A percentile compares a stretch with the other conserved stretches of the same genome.
These are phyloP conservation scores for Kryptopterus vitreolus DNA, from an alignment of 2,797 vertebrate genomes.

Conservation along the genomic window DNA sequence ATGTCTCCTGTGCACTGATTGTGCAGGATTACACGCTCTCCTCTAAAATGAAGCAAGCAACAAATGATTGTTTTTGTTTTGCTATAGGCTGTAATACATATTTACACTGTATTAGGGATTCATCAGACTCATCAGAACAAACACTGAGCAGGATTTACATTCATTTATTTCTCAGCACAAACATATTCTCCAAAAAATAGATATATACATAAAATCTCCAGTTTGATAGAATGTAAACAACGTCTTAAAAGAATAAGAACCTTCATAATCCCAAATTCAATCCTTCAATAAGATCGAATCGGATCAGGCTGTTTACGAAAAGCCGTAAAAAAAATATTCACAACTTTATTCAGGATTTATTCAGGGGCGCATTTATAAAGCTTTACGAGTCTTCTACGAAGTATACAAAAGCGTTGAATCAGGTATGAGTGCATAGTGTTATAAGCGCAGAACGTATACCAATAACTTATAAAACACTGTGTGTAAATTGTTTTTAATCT, in stretches of 20 bases:
- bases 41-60: background rate
- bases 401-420: background rate
- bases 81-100: background rate
- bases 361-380: background rate
- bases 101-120: conserved; percentile 3
- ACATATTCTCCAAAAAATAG: conserved; percentile 30
- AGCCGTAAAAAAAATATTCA: background rate
- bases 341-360: background rate
- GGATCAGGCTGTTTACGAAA: background rate
- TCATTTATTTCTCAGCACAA: conserved; percentile 42
- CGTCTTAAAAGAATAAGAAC: background rate
- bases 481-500: too few relatives aligned
- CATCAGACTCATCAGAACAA: background rate
- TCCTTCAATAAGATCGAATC: background rate
- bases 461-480: too few relatives aligned
- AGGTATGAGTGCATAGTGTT: too few relatives aligned
- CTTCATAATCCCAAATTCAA: conserved; percentile 8
- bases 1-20: background rate
- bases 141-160: background rate
- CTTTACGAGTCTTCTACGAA: background rate
- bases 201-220: conserved; percentile 30
- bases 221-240: conserved; percentile 36
- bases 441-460: too few relatives aligned
- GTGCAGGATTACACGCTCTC: background rate
- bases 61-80: background rate